A percentile compares a stretch with the other conserved stretches of the same genome.
Evolutionary conservation across 2,113 vertebrate species (phyloP).

Genomic region (Elgaria multicarinata): DNA sequence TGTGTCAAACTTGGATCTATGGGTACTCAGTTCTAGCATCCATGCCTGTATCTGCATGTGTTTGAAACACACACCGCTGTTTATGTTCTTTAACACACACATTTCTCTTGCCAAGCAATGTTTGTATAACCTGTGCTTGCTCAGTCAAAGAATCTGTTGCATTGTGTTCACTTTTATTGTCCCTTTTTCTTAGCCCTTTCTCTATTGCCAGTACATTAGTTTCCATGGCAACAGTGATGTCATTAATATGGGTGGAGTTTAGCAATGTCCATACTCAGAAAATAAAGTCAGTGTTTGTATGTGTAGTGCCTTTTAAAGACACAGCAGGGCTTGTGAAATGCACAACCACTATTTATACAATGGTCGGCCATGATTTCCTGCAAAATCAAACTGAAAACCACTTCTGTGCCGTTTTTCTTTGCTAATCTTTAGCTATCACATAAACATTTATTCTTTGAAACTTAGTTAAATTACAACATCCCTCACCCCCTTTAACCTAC

Average conservation of each 20-base stretch:
- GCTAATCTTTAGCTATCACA: not conserved
- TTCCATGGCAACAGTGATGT: constrained; percentile 10
- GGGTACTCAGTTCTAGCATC: not conserved
- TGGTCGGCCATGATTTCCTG: not conserved
- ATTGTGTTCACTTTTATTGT: constrained; percentile 4
- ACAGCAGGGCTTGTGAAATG: not conserved
- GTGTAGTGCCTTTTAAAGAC: not conserved
- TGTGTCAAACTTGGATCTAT: not conserved
- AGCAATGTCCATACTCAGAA: not conserved
- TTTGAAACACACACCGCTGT: not conserved
- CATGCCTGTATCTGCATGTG: not conserved
- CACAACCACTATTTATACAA: not conserved
- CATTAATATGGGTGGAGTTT: not conserved
- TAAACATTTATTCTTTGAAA: not conserved
- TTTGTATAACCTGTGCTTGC: not conserved
- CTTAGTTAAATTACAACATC: not conserved
- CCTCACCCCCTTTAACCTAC: not conserved
- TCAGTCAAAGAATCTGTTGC: constrained; percentile 10
- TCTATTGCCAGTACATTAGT: not conserved
- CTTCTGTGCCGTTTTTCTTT: not conserved
- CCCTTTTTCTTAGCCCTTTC: not conserved
- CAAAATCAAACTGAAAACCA: not conserved
- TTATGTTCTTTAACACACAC: not conserved
- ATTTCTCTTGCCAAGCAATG: not conserved
- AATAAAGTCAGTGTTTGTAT: not conserved